Evolutionary conservation across 2,888 invertebrate species (phyloP).

Genomic region (Eucriotettix oculatus): DNA sequence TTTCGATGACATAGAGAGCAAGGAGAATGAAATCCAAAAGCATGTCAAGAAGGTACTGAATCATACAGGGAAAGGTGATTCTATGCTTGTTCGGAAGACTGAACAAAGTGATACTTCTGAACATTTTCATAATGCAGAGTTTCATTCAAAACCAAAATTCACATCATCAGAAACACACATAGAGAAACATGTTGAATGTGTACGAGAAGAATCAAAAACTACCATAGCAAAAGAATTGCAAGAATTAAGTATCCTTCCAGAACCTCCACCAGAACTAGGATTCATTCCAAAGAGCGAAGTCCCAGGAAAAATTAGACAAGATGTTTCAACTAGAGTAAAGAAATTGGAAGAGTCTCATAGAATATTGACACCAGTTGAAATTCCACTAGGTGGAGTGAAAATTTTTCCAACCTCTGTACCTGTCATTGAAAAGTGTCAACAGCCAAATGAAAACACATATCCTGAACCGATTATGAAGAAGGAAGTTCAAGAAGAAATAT

Average conservation of each 20-base stretch:
- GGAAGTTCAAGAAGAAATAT: conserved; percentile 8
- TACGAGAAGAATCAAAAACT: neutral
- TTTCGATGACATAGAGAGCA: neutral
- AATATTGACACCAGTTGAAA: conserved; percentile 30
- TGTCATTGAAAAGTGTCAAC: neutral
- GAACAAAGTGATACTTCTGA: neutral
- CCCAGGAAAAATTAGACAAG: conserved; percentile 28
- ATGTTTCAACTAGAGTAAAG: conserved; percentile 39
- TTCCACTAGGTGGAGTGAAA: conserved; percentile 39
- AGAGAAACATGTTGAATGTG: neutral
- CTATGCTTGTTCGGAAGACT: neutral
- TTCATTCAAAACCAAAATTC: conserved; percentile 2
- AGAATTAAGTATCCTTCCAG: conserved; percentile 40
- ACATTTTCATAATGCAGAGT: neutral
- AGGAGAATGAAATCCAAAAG: too few species aligned
- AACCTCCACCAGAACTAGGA: conserved; percentile 53
- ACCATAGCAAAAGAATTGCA: neutral
- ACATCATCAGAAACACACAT: neutral
- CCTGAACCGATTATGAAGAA: conserved; percentile 10
- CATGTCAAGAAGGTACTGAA: neutral
- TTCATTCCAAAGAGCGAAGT: conserved; percentile 35
- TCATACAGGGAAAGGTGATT: neutral
- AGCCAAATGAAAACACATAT: neutral
- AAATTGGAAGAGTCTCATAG: conserved; percentile 40
- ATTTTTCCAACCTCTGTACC: conserved; percentile 25